Percentiles rank a stretch among this genome's conserved stretches.
Evolutionary conservation across 2,113 vertebrate species (phyloP).

Genomic region (Sigmodon hispidus): DNA sequence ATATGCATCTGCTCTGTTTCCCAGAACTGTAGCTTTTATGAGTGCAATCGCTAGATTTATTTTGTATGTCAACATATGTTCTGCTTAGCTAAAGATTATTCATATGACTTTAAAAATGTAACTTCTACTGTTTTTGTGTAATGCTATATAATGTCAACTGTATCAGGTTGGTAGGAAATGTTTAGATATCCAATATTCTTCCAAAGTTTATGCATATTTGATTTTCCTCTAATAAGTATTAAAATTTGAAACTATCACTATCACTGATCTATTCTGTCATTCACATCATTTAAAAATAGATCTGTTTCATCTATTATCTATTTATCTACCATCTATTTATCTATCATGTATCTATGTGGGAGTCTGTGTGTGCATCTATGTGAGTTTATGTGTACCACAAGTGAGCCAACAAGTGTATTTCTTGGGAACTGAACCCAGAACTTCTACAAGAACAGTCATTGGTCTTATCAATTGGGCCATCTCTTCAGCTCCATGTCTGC

Average conservation of each 20-base stretch:
- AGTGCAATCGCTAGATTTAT: not conserved
- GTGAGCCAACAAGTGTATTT: not conserved
- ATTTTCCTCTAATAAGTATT: not conserved
- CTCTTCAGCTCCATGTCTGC: not conserved
- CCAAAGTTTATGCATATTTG: not conserved
- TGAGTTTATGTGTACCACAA: not conserved
- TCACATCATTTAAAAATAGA: not conserved
- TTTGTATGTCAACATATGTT: not conserved
- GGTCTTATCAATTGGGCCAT: not conserved
- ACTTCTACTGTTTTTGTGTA: not conserved
- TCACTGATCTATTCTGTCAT: slow-evolving; percentile 19
- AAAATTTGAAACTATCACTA: not conserved
- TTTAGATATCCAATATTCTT: not conserved
- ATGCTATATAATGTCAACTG: not conserved
- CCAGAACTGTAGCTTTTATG: not conserved
- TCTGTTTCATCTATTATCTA: not conserved
- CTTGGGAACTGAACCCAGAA: not conserved
- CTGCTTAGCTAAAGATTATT: not conserved
- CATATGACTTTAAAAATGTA: not conserved
- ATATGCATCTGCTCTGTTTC: not conserved
- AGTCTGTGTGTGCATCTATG: not conserved
- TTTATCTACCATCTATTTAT: too few species aligned
- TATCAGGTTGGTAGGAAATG: not conserved
- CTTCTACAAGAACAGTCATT: not conserved
- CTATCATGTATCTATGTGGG: too few species aligned